These are phyloP conservation scores for Marcusenius ussheri DNA, from an alignment of 2,113 vertebrate species.

Conservation along the genomic window DNA sequence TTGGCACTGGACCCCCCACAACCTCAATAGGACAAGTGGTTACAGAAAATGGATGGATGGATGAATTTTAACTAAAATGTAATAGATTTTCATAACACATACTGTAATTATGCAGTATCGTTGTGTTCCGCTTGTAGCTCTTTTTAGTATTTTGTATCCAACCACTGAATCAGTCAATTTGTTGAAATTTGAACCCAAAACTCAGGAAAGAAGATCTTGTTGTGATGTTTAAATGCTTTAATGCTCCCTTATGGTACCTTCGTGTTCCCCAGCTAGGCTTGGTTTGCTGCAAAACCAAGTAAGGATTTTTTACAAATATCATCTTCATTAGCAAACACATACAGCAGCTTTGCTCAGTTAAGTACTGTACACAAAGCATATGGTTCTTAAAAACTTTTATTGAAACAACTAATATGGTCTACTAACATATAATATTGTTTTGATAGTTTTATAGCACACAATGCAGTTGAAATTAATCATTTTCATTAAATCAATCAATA, in stretches of 20 bases:
- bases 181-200: not conserved
- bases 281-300: not conserved
- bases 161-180: not conserved
- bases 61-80: not conserved
- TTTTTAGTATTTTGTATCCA: not conserved
- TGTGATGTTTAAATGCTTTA: not conserved
- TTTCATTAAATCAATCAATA: not conserved
- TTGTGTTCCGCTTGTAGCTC: not conserved
- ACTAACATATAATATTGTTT: not conserved
- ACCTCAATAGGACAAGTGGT: not conserved
- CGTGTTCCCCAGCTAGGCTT: not conserved
- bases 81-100: not conserved
- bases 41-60: not conserved
- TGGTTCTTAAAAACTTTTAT: not conserved
- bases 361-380: not conserved
- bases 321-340: not conserved
- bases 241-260: not conserved
- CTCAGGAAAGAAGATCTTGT: not conserved
- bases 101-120: not conserved
- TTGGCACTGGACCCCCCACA: not conserved
- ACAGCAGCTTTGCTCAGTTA: not conserved
- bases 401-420: not conserved
- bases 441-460: not conserved
- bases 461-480: not conserved
- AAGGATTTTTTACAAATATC: not conserved